Base-by-base conservation (phyloP, 2,888 invertebrate species). In the Lasioglossum calceatum region DNA sequence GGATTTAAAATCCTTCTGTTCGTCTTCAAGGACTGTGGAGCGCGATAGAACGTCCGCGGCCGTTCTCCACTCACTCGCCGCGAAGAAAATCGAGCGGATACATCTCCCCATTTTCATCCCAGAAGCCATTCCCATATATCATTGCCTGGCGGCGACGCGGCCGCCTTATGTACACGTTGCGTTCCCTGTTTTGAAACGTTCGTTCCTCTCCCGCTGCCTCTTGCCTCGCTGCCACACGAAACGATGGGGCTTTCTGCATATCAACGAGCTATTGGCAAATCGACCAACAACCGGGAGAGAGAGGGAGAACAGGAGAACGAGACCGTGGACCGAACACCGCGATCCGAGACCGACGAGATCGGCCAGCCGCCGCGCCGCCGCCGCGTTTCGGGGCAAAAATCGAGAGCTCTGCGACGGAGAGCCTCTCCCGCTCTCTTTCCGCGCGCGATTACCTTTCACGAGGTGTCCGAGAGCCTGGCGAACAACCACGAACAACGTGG, bases 21-120 rank as follows among this genome's bases (percentile, higher is more conserved):
- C 91, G 90, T 93, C 92, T 92, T 92, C 92, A 93, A 93, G 93
- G 93, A 90, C 92, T 90, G n/a, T 23, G 76, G 61, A 47, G 80
- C 71, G 77, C 58, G 58, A 12, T 58, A 58, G 73, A 81, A 42
- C 79, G 76, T 74, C 75, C 64, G n/a, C 19, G 54, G 39, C 87
- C 88, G 87, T 86, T 89, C 89, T 85, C 91, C 92, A 84, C 91
- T 93, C 92, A 92, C 92, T 89, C 85, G 82, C 44, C 81, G 50
- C 84, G 78, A 79, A 61, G 85, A 87, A 89, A 89, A 89, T 87
- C 87, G 82, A 89, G 87, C 89, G 82, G 87, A 85, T 87, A 87
- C 87, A 88, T 91, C 87, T 91, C 85, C 86, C 84, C 85, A 84
- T 90, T 91, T 91, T 91, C 85, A 91, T 86, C 88, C 87, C 87